Evolutionary conservation across 2,888 invertebrate species (phyloP), one percentile per base, ranked within the genome.

Genomic region (Drosophila setosimentum): DNA sequence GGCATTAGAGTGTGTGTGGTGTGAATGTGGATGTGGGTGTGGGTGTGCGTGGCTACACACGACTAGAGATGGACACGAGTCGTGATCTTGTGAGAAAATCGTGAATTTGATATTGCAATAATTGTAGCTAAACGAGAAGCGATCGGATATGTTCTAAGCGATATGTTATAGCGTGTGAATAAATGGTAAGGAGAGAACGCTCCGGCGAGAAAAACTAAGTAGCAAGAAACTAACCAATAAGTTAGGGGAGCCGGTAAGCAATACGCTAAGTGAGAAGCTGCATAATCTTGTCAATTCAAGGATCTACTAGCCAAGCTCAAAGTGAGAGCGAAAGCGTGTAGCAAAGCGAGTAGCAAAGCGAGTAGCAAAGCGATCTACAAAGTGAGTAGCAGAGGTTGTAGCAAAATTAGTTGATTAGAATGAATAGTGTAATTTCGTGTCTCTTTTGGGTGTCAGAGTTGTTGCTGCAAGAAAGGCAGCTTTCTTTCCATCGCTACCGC

Each of bases 1-100:
- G 54, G 73, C 58, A 64, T 64, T 72, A 54, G 11, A 42, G 21
- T 37, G 30, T 16, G 50, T 37, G 62, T 21, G 40, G 67, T 21
- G 21, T 40, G 50, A 11, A 0, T 30, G 50, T 30, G 57, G 3
- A 24, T 35, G 42, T 8, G n/a, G 6, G 29, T 49, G 21, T 24
- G 66, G 13, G 29, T 35, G 42, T 16, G 13, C 3, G 40, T 49
- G 18, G 29, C 24, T 37, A 37, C 73, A 60, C 65, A 65, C 65
- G 61, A 40, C 45, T 59, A 72, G 58, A 48, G 77, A 48, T 65
- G 72, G 27, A 11, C 29, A 13, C 4, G 42, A 16, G 35, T 27
- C 48, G 66, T 54, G 67, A 65, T 21, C 40, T 51, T n/a, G 40
- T 40, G 13, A 37, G 32, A 65, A 24, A 27, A 18, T 42, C 30